Conservation (phyloP, 92 coral and sea anemone genomes). For the Plumapathes pennacea region DNA sequence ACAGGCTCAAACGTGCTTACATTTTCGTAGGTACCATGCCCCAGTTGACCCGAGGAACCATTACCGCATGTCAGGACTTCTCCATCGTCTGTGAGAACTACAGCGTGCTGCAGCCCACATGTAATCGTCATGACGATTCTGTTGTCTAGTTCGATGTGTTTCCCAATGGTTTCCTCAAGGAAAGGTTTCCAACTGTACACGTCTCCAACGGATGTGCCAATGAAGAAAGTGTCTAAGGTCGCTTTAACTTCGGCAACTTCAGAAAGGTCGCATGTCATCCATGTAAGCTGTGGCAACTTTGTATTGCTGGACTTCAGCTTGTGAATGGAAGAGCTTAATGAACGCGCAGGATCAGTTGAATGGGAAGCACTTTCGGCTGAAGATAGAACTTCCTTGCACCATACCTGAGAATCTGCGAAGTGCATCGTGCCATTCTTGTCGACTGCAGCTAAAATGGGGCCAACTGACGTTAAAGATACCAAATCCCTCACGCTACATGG, state of each 20-base stretch:
- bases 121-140: conserved; percentile 60
- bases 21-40: conserved; percentile 36
- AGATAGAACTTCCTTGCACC: no score
- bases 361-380: no score
- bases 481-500: no score
- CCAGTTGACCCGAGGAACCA: conserved; percentile 57
- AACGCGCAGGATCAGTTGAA: no score
- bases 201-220: conserved; percentile 60
- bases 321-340: no score
- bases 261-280: no score
- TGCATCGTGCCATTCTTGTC: no score
- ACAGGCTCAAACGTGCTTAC: conserved; percentile 38
- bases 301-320: no score
- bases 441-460: no score
- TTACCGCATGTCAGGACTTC: conserved; percentile 44
- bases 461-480: no score
- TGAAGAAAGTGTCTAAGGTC: conserved; percentile 35
- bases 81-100: conserved; percentile 56
- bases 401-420: no score
- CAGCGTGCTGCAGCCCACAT: conserved; percentile 58
- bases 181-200: conserved; percentile 60
- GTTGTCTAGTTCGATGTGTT: conserved; percentile 50
- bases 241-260: conserved; percentile 49
- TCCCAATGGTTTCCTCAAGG: conserved; percentile 7
- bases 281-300: no score